Percentiles rank a stretch among this genome's conserved stretches.
Evolutionary conservation across 37 sponge, comb jelly and placozoan species (phyloP).

Genomic region (Cladorhizidae sp.): DNA sequence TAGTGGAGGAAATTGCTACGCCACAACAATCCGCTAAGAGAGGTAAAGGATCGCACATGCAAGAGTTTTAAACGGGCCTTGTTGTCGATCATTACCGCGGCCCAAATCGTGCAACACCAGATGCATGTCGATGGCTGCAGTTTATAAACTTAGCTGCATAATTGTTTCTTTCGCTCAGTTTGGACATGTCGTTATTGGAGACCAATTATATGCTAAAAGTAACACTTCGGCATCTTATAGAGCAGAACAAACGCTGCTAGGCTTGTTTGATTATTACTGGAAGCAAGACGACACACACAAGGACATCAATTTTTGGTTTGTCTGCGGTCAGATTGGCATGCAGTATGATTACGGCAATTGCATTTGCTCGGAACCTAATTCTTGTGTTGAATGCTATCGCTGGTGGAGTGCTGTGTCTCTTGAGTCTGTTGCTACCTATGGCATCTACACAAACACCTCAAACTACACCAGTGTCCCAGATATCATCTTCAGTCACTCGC

Average conservation of each 20-base stretch:
- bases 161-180: too few species aligned
- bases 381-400: conserved; percentile 44
- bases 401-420: conserved; percentile 56
- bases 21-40: too few species aligned
- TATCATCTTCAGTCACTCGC: conserved; percentile 38
- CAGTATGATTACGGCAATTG: neutral
- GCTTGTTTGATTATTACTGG: conserved; percentile 46
- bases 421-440: conserved; percentile 45
- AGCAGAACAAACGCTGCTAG: conserved; percentile 29
- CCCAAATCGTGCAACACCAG: too few species aligned
- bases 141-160: too few species aligned
- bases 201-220: neutral
- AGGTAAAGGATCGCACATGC: too few species aligned
- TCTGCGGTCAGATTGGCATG: conserved; percentile 54
- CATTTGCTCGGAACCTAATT: neutral
- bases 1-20: too few species aligned
- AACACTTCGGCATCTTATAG: conserved; percentile 6
- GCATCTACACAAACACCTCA: conserved; percentile 34
- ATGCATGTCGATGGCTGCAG: too few species aligned
- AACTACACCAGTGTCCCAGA: conserved; percentile 4
- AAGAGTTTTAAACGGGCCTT: too few species aligned
- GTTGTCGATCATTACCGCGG: too few species aligned
- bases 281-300: conserved; percentile 6
- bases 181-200: too few species aligned
- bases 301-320: conserved; percentile 25